Evolutionary conservation across 2,888 invertebrate species (phyloP).

Genomic region (Pristionchus mayeri): DNA sequence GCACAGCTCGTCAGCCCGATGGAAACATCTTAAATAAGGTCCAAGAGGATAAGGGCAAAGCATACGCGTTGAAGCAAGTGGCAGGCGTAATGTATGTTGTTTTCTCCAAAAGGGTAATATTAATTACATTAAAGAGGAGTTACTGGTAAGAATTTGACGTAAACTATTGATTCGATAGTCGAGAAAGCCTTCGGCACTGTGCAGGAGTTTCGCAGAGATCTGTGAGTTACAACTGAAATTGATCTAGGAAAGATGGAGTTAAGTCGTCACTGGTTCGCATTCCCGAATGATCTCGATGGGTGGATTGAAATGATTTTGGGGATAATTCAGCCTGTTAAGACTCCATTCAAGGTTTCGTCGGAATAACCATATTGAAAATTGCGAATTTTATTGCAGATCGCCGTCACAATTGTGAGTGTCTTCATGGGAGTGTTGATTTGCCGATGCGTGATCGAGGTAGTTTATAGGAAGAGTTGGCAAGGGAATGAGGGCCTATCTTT

Average conservation of each 20-base stretch:
- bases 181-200: neutral
- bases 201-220: neutral
- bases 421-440: too few relatives aligned
- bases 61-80: neutral
- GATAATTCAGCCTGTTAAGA: neutral
- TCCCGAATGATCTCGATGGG: neutral
- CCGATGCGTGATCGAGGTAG: too few relatives aligned
- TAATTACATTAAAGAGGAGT: neutral
- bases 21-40: neutral
- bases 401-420: too few relatives aligned
- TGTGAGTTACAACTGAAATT: neutral
- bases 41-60: neutral
- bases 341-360: neutral
- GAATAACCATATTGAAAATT: neutral
- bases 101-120: neutral
- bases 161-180: neutral
- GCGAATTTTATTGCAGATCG: too few relatives aligned
- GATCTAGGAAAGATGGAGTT: neutral
- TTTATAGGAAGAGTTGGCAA: too few relatives aligned
- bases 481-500: too few relatives aligned
- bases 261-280: neutral
- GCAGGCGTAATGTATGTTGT: neutral
- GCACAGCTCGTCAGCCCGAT: neutral
- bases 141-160: neutral
- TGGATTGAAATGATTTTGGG: neutral